phyloP scores from a whole-genome alignment of 2,113 vertebrate genomes.

The Paramormyrops kingsleyae region DNA sequence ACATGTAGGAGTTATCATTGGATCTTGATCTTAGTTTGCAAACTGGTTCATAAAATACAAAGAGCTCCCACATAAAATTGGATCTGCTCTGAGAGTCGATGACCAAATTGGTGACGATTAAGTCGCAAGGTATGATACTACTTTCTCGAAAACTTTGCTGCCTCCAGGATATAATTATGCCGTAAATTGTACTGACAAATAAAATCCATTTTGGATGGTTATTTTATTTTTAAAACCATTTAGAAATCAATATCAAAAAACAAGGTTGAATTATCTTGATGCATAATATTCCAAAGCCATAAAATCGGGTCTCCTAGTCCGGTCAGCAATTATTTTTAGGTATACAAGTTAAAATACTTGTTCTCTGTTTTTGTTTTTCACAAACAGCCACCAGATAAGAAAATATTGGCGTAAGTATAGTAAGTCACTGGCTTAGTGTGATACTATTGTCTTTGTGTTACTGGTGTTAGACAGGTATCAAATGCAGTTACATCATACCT shows the following conservation, averaged over 20 bases:
- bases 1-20: not conserved
- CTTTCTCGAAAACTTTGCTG: not conserved
- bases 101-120: not conserved
- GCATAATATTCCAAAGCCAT: not conserved
- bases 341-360: not conserved
- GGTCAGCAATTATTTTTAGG: not conserved
- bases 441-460: not conserved
- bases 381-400: constrained; percentile 1
- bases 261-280: not conserved
- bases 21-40: not conserved
- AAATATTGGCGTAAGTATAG: not conserved
- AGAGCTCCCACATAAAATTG: not conserved
- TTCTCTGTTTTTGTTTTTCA: not conserved
- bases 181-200: not conserved
- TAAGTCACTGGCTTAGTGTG: not conserved
- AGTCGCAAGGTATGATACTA: not conserved
- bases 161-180: not conserved
- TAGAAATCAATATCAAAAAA: not conserved
- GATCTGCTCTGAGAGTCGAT: not conserved
- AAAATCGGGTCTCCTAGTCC: not conserved
- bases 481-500: not conserved
- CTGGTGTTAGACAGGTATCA: not conserved
- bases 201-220: not conserved
- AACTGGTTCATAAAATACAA: not conserved
- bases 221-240: not conserved